Evolutionary conservation across 2,888 invertebrate species (phyloP).

Genomic region (Agrenia bidenticulata): DNA sequence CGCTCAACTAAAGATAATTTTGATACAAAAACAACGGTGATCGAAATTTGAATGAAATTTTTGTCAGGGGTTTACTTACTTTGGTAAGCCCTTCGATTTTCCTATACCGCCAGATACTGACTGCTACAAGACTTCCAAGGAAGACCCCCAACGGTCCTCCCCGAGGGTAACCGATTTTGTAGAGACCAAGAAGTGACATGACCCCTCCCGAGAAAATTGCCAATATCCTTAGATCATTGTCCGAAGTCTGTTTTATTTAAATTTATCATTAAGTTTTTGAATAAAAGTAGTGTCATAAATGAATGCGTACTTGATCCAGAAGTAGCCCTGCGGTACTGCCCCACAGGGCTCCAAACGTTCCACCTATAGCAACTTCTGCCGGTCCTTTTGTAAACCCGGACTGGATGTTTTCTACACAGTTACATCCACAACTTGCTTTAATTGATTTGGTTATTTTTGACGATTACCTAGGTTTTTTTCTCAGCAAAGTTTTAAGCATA

Average conservation of each 20-base stretch:
- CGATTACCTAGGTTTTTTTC: neutral
- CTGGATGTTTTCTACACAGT: slow-evolving; percentile 34
- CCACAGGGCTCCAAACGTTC: slow-evolving; percentile 44
- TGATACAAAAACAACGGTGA: too few species aligned
- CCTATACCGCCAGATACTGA: slow-evolving; percentile 31
- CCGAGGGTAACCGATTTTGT: slow-evolving; percentile 45
- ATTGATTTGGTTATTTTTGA: neutral
- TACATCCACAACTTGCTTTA: slow-evolving; percentile 3
- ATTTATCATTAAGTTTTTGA: neutral
- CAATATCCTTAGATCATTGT: slow-evolving; percentile 22
- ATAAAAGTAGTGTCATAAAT: neutral
- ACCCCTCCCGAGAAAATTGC: slow-evolving; percentile 41
- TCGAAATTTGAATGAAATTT: neutral
- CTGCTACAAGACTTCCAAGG: slow-evolving; percentile 36
- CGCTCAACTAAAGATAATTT: slow-evolving; percentile 1
- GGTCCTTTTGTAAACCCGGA: slow-evolving; percentile 39
- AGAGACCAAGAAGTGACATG: slow-evolving; percentile 42
- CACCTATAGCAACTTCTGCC: slow-evolving; percentile 42
- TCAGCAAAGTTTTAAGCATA: slow-evolving; percentile 10
- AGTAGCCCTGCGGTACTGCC: slow-evolving; percentile 37
- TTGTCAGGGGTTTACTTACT: too few species aligned
- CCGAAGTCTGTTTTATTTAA: slow-evolving; percentile 11
- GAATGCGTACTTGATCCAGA: slow-evolving; percentile 31
- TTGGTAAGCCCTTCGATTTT: neutral
- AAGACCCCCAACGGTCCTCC: slow-evolving; percentile 45